phyloP scores from a whole-genome alignment of 2,113 vertebrate genomes.

The Turnix velox region DNA sequence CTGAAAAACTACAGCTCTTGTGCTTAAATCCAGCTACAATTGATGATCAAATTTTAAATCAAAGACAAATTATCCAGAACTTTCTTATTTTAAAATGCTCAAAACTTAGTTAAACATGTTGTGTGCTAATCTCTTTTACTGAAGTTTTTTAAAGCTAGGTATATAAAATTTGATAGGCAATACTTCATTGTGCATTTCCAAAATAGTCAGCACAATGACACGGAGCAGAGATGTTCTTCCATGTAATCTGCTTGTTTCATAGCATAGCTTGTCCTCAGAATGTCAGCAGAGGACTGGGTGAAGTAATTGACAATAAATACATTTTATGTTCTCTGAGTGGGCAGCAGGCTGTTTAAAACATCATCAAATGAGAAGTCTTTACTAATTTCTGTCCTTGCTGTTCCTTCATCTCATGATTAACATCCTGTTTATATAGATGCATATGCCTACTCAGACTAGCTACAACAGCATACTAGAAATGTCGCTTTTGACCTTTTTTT shows the following conservation, averaged over 20 bases:
- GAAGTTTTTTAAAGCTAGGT: background rate
- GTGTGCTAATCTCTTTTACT: background rate
- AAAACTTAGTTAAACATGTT: background rate
- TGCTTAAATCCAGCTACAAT: background rate
- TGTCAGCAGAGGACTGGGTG: background rate
- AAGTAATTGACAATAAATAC: background rate
- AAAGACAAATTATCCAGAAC: background rate
- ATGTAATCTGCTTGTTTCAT: background rate
- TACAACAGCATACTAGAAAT: background rate
- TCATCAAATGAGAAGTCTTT: background rate
- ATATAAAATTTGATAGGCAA: background rate
- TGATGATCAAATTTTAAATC: background rate
- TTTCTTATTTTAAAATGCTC: background rate
- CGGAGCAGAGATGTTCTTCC: background rate
- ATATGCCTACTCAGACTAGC: background rate
- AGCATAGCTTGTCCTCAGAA: background rate
- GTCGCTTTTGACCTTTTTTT: too few species aligned
- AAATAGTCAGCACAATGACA: background rate
- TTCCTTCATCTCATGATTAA: background rate
- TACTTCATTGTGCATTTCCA: background rate
- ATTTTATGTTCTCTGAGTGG: background rate
- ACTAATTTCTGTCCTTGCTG: background rate
- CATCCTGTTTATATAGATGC: background rate
- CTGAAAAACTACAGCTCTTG: background rate
- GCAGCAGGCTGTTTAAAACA: background rate